phyloP scores from a whole-genome alignment of 2,113 vertebrate species.

The Raja brachyura region DNA sequence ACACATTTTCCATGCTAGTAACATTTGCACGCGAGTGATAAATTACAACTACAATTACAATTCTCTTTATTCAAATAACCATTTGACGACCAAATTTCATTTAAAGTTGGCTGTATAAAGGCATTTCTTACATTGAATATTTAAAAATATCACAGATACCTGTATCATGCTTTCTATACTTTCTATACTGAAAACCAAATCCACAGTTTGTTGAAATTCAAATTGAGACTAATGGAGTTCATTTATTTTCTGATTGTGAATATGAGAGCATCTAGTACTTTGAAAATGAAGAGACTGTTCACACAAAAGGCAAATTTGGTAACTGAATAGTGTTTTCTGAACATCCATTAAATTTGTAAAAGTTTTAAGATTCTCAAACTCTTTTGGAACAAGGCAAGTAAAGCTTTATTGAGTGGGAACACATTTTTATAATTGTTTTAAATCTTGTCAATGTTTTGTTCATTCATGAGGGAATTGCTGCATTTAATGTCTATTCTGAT shows the following conservation, averaged over 20 bases:
- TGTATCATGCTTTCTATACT: background rate
- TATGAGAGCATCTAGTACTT: background rate
- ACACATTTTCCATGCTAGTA: too few species aligned
- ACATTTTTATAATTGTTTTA: background rate
- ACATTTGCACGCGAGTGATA: background rate
- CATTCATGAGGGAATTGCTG: background rate
- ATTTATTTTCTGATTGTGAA: background rate
- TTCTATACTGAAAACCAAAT: background rate
- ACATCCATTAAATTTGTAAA: background rate
- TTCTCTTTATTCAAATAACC: background rate
- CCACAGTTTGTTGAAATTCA: background rate
- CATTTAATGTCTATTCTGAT: background rate
- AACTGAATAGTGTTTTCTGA: conserved; percentile 15
- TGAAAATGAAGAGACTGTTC: background rate
- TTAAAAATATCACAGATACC: background rate
- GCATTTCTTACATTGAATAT: background rate
- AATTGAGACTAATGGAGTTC: background rate
- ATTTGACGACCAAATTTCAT: background rate
- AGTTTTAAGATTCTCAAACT: background rate
- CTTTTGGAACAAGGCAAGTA: background rate
- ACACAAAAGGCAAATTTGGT: background rate
- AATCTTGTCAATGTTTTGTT: background rate
- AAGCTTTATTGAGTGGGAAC: background rate
- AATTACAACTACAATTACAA: background rate
- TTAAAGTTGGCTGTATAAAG: background rate